Base-by-base conservation (phyloP, 2,113 vertebrate genomes). In the Nerophis ophidion region DNA sequence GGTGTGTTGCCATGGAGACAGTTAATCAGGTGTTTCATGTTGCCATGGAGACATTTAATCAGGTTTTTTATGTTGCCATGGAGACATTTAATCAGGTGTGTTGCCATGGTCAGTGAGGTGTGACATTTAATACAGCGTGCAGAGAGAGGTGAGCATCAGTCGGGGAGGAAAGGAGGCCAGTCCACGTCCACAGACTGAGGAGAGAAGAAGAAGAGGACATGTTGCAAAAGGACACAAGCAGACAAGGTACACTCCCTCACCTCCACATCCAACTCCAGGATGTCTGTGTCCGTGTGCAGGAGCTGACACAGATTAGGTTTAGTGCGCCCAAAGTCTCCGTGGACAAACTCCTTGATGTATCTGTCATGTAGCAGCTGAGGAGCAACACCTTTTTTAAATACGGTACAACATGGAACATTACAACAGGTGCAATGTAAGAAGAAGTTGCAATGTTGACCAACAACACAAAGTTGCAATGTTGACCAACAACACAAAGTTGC, bases 261-360 rank as follows among this genome's bases (percentile, higher is more conserved):
- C 91, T 99, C 93, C 13, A 99, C 97, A 49, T 99, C 97, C 81
- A 99, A 81, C 80, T 99, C 96, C 75, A 98, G 88, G 63, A 99
- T 99, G 84, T 99, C 95, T 0, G 92, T 86, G 0, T 94, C 94
- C 2, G 89, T 90, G 49, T 92, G 86, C 86, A 99, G 87, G 13
- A 99, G 89, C 44, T 88, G 86, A 40, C 95, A 91, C 67, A 99
- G 86, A 78, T 95, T 98, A 7, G 96, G 97, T 75, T 89, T 93
- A 5, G 97, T 99, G 77, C 97, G 94, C 26, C 97, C 97, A 11
- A 99, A 99, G 84, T 99, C 97, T 77, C 97, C 95, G 0, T 99
- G 97, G 34, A 96, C 94, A 72, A 99, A 98, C 81, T 99, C 97
- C 76, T 99, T 99, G 76, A 99, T 92, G 81, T 99, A 99, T 15